phyloP scores from a whole-genome alignment of 2,888 invertebrate genomes.

The Muscina levida region DNA sequence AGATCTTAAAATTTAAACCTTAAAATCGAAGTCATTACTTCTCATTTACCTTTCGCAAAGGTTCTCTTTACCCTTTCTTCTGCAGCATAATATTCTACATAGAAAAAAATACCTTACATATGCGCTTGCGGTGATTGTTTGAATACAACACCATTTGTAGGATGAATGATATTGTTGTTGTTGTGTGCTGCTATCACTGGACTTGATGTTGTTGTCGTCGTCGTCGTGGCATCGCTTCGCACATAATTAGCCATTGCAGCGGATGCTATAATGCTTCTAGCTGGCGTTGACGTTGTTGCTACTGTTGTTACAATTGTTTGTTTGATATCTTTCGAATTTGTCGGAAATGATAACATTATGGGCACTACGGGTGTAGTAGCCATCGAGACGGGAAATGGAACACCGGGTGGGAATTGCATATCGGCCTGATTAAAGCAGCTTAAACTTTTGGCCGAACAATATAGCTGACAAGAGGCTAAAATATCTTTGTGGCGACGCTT shows the following conservation, averaged over 20 bases:
- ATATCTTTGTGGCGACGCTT: constrained; percentile 75
- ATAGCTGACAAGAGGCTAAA: constrained; percentile 72
- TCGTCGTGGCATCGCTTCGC: constrained; percentile 46
- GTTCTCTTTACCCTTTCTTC: no score
- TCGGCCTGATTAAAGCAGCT: constrained; percentile 58
- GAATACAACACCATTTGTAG: constrained; percentile 46
- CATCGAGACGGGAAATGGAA: constrained; percentile 36
- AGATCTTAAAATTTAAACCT: no score
- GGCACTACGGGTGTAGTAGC: constrained; percentile 37
- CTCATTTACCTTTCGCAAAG: no score
- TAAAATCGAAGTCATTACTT: no score
- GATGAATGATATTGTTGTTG: constrained; percentile 20
- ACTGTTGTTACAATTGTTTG: constrained; percentile 19
- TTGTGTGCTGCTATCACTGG: no score
- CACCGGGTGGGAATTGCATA: constrained; percentile 49
- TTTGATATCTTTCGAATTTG: constrained; percentile 22
- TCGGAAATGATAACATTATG: constrained; percentile 48
- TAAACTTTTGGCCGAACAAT: constrained; percentile 68
- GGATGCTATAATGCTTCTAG: constrained; percentile 29
- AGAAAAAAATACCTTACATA: constrained; percentile 40
- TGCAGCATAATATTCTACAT: no score
- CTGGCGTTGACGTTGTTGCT: constrained; percentile 33
- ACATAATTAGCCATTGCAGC: constrained; percentile 30
- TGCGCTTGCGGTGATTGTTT: constrained; percentile 46
- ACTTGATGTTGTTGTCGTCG: constrained; percentile 25